A percentile compares a stretch with the other conserved stretches of the same genome.
Conservation (phyloP, 37 sponge, comb jelly and placozoan species). For the Dysidea cf. avara region DNA sequence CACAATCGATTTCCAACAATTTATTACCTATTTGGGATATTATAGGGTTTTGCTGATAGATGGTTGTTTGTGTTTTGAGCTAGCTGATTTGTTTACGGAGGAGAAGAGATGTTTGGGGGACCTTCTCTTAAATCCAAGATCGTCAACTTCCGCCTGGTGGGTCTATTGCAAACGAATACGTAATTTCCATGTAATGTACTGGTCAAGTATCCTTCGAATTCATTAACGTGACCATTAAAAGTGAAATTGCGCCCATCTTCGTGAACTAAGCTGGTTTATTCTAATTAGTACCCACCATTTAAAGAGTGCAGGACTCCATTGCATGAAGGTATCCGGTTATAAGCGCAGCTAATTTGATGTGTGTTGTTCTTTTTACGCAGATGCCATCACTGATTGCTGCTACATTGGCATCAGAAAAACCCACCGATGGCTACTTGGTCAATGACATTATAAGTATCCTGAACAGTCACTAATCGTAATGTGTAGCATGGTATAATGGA, state of each 20-base stretch:
- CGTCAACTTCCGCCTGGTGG: constrained; percentile 70
- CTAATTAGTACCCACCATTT: no score
- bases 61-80: no score
- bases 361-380: constrained; percentile 22
- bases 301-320: background rate
- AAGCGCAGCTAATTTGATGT: background rate
- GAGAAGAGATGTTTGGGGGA: constrained; percentile 18
- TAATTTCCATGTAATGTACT: background rate
- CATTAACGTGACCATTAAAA: no score
- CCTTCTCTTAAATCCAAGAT: constrained; percentile 49
- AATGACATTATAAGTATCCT: constrained; percentile 84
- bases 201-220: no score
- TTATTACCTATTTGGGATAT: no score
- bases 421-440: constrained; percentile 60
- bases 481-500: background rate
- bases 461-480: background rate
- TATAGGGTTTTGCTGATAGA: no score
- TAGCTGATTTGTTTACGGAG: no score
- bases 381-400: constrained; percentile 80
- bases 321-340: background rate
- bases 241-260: no score
- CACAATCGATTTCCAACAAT: no score
- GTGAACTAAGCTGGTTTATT: no score
- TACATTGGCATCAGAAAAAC: constrained; percentile 70
- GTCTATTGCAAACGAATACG: background rate